These are phyloP conservation scores for Morone chrysops DNA, from an alignment of 2,113 vertebrate species.

Conservation along the genomic window DNA sequence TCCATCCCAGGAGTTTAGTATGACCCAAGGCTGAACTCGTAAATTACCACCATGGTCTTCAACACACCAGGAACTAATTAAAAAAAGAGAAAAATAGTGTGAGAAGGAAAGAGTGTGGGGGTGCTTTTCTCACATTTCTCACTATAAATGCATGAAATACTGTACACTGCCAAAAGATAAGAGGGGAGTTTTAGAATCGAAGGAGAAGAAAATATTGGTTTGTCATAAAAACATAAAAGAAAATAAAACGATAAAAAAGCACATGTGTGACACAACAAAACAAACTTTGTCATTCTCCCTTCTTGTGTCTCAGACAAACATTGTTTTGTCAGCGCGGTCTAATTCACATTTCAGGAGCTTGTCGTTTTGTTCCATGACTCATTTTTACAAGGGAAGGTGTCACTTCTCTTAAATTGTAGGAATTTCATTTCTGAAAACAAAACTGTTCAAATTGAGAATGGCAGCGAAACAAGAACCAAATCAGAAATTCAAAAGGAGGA, in stretches of 20 bases:
- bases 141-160: neutral
- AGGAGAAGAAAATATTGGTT: neutral
- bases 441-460: slow-evolving; percentile 40
- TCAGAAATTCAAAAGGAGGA: slow-evolving; percentile 43
- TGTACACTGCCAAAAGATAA: neutral
- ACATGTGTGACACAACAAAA: neutral
- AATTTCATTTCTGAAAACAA: slow-evolving; percentile 32
- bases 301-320: neutral
- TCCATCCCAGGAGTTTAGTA: slow-evolving; percentile 37
- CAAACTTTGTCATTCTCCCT: slow-evolving; percentile 4
- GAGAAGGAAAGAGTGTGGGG: neutral
- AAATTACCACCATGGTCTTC: slow-evolving; percentile 42
- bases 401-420: slow-evolving; percentile 23
- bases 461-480: slow-evolving; percentile 48
- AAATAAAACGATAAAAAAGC: slow-evolving; percentile 22
- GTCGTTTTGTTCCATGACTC: slow-evolving; percentile 11
- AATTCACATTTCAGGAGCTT: slow-evolving; percentile 5
- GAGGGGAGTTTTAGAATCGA: neutral
- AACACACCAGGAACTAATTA: slow-evolving; percentile 54
- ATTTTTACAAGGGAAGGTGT: neutral
- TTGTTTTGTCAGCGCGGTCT: slow-evolving; percentile 14
- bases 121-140: slow-evolving; percentile 6
- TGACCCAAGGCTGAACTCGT: slow-evolving; percentile 60
- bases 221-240: neutral
- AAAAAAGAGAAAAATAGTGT: slow-evolving; percentile 19